Percentiles rank a stretch among this genome's conserved stretches.
Conservation (phyloP, 2,888 invertebrate genomes). For the Nezara viridula region DNA sequence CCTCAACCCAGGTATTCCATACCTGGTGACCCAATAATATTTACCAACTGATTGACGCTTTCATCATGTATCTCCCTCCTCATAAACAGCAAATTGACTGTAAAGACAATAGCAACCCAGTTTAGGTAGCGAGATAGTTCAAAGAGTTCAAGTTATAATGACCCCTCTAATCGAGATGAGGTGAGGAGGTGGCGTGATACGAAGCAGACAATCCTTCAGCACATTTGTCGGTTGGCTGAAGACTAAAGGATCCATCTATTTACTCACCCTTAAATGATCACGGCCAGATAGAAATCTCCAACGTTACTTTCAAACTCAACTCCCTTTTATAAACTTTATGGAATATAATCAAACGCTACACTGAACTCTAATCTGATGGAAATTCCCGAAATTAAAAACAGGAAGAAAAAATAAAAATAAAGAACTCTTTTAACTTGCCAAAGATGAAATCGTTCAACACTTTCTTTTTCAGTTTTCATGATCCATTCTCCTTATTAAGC, state of each 20-base stretch:
- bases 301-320: slow-evolving; percentile 22
- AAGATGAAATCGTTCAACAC: no score
- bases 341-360: slow-evolving; percentile 13
- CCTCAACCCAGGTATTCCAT: no score
- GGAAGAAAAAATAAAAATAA: background rate
- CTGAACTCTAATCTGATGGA: background rate
- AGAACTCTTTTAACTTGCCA: background rate
- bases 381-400: background rate
- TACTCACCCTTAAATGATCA: slow-evolving; percentile 47
- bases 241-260: slow-evolving; percentile 16
- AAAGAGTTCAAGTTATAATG: slow-evolving; percentile 8
- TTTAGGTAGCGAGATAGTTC: background rate
- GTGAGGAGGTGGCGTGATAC: slow-evolving; percentile 29
- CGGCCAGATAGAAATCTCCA: slow-evolving; percentile 2
- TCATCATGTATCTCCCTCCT: background rate
- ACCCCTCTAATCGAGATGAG: slow-evolving; percentile 16
- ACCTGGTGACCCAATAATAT: no score
- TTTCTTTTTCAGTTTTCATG: no score
- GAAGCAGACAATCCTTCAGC: slow-evolving; percentile 14
- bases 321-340: background rate
- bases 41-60: no score
- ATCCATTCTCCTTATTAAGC: no score
- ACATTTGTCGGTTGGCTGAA: slow-evolving; percentile 10
- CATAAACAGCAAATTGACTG: background rate
- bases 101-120: background rate